A percentile compares a stretch with the other conserved stretches of the same genome.
phyloP scores from a whole-genome alignment of 2,113 vertebrate genomes.

The Engystomops pustulosus region DNA sequence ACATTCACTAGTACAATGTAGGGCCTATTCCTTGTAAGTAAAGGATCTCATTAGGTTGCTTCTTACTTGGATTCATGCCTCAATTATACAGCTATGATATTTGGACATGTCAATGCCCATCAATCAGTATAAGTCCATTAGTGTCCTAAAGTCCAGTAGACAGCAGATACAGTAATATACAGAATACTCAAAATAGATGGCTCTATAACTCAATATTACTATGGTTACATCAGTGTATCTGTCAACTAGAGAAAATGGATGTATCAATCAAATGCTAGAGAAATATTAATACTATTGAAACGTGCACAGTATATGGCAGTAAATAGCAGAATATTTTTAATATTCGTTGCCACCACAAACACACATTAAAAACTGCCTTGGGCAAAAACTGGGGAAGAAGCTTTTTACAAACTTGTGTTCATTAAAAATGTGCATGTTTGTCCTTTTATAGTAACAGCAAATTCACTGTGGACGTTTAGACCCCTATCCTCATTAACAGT shows the following conservation, averaged over 20 bases:
- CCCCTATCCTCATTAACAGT: constrained; percentile 31
- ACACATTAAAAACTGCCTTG: constrained; percentile 2
- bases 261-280: not conserved
- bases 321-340: constrained; percentile 1
- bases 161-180: not conserved
- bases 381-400: not conserved
- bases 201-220: not conserved
- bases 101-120: not conserved
- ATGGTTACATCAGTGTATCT: not conserved
- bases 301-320: not conserved
- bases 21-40: no score
- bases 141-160: not conserved
- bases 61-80: no score
- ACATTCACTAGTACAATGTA: no score
- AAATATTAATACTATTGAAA: not conserved
- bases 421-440: constrained; percentile 6
- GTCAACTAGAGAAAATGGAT: not conserved
- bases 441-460: not conserved
- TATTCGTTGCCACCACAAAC: not conserved
- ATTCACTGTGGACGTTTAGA: constrained; percentile 21
- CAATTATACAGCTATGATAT: not conserved
- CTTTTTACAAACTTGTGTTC: not conserved
- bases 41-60: no score
- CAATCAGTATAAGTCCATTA: not conserved
- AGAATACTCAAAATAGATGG: not conserved